These are phyloP conservation scores for Hiodon tergisus DNA, from an alignment of 2,113 vertebrate species.

Conservation along the genomic window DNA sequence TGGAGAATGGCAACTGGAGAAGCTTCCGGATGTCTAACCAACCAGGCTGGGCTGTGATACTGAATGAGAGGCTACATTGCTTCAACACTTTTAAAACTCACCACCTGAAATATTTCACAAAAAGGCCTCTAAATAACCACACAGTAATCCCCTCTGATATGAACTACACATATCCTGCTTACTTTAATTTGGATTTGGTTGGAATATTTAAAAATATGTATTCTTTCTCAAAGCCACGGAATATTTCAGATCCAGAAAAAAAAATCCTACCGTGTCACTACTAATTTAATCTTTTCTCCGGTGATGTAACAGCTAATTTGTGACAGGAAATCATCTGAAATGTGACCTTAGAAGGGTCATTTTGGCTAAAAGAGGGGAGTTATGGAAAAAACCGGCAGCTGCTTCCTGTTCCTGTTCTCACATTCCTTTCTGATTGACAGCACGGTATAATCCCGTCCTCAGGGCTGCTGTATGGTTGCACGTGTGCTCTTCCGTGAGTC, in stretches of 20 bases:
- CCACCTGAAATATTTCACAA: no score
- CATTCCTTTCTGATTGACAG: not conserved
- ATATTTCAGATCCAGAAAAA: not conserved
- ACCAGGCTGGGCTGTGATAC: no score
- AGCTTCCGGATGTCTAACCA: no score
- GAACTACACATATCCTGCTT: no score
- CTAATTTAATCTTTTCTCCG: not conserved
- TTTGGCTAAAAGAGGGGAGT: not conserved
- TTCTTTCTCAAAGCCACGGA: not conserved
- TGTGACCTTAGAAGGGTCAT: not conserved
- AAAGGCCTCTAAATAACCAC: no score
- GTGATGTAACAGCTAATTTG: not conserved
- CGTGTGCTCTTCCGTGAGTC: not conserved
- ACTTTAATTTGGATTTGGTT: no score
- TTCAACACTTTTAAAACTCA: no score
- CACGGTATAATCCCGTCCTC: not conserved
- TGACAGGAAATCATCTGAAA: not conserved
- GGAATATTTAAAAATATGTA: no score
- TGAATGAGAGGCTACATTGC: no score
- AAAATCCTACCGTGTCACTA: not conserved
- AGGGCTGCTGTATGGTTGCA: not conserved
- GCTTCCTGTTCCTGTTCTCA: conserved; percentile 1
- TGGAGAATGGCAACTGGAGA: no score
- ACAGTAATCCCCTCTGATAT: no score
- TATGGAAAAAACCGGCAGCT: not conserved